phyloP scores from a whole-genome alignment of 1,140 invertebrate species.

The Chionoecetes opilio region DNA sequence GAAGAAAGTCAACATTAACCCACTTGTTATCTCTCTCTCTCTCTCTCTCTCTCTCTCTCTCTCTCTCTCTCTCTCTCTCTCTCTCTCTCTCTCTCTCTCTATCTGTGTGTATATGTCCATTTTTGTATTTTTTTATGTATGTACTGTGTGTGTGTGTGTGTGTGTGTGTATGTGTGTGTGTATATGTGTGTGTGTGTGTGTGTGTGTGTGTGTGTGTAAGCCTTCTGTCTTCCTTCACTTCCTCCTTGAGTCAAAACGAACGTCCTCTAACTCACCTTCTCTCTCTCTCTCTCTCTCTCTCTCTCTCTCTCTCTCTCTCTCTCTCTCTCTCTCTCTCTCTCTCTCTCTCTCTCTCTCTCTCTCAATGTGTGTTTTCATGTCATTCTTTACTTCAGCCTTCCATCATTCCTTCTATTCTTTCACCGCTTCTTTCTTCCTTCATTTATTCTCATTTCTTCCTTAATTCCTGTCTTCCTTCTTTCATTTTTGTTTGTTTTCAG shows the following conservation, averaged over 20 bases:
- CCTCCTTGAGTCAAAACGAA: slow-evolving; percentile 16
- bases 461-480: too few relatives aligned
- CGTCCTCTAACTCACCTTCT: slow-evolving; percentile 16
- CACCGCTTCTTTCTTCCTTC: too few relatives aligned
- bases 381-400: too few relatives aligned
- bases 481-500: too few relatives aligned
- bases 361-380: not conserved
- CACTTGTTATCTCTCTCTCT: not conserved
- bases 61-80: not conserved
- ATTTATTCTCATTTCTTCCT: too few relatives aligned
- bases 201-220: not conserved
- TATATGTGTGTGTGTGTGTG: too few relatives aligned
- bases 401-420: too few relatives aligned
- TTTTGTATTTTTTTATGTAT: not conserved
- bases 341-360: slow-evolving; percentile 27
- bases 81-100: not conserved
- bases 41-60: not conserved
- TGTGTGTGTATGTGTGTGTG: too few relatives aligned
- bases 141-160: too few relatives aligned
- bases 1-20: not conserved
- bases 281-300: slow-evolving; percentile 14
- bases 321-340: slow-evolving; percentile 23
- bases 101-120: not conserved
- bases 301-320: slow-evolving; percentile 8
- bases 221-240: not conserved